phyloP scores from a whole-genome alignment of 2,113 vertebrate species.

The Illadopsis cleaveri region DNA sequence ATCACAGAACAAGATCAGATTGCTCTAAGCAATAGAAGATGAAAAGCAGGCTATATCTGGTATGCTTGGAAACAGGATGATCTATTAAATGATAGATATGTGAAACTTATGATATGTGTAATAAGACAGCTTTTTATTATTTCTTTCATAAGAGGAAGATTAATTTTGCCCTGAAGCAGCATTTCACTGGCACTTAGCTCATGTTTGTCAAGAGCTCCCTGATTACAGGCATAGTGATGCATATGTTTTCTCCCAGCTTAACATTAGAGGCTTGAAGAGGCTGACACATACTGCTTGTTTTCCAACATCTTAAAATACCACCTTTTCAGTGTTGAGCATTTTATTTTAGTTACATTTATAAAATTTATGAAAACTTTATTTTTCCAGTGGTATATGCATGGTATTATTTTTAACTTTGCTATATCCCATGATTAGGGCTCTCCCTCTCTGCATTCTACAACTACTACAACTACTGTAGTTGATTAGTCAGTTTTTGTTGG shows the following conservation, averaged over 20 bases:
- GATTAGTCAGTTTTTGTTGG: neutral
- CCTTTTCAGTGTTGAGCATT: neutral
- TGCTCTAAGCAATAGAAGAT: conserved; percentile 30
- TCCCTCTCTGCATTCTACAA: rapidly evolving
- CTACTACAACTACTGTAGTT: neutral
- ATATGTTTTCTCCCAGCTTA: neutral
- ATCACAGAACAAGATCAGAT: neutral
- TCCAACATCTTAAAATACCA: neutral
- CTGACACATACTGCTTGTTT: neutral
- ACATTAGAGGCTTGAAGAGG: neutral
- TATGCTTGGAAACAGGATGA: neutral
- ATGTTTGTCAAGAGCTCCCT: neutral
- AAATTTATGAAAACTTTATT: neutral
- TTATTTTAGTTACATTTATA: neutral
- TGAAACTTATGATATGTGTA: neutral
- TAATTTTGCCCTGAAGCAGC: neutral
- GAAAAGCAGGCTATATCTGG: neutral
- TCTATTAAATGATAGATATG: conserved; percentile 25
- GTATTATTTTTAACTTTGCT: neutral
- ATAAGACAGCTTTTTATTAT: conserved; percentile 21
- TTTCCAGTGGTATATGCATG: neutral
- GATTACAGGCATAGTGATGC: neutral
- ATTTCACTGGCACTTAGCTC: neutral
- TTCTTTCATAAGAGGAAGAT: conserved; percentile 1
- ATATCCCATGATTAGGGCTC: neutral